Base-by-base conservation (phyloP, 1,140 invertebrate genomes). In the Aporrectodea caliginosa region DNA sequence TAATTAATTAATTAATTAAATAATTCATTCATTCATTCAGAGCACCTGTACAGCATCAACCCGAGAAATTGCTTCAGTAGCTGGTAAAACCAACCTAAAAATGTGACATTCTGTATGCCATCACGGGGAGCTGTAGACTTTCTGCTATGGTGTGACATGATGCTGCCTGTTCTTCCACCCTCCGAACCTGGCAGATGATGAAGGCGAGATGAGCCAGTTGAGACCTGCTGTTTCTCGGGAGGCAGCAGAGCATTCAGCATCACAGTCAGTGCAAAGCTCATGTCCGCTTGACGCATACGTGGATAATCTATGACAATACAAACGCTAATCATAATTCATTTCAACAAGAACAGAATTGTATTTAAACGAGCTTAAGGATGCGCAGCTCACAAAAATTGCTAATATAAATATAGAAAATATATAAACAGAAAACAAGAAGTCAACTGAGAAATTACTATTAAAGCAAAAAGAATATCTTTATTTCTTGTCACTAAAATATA, bases 181-280 rank as follows among this genome's bases (percentile, higher is more conserved):
- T 87, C 86, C 12, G 69, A 80, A 78, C 83, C 84, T 68, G 84
- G 82, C n/a, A 85, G 78, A 69, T 85, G 84, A 72, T 85, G 84
- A 34, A 81, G 78, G n/a, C 73, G 68, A 1, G 83, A 82, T 79
- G 92, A 58, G 22, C 22, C 43, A 12, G 43, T 12, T 92, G 30
- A 82, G 80, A 0, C 91, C 91, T 82, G 80, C 0, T 78, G 73
- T 43, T 84, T 84, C 2, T 85, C 78, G 2, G 90, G 85, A 16
- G 95, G 94, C 89, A 92, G 93, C 84, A 99, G 92, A 14, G 95
- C 93, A 86, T 94, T 94, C 6, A 98, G 89, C 14, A 98, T 92
- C 30, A 96, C 92, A 14, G 93, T 95, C 69, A 99, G 89, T 70
- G 95, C 92, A 89, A 96, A 99, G 82, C 92, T 92, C 16, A 99